A percentile compares a stretch with the other conserved stretches of the same genome.
Conservation (phyloP, 2,888 invertebrate genomes). For the Chelonus formosanus region DNA sequence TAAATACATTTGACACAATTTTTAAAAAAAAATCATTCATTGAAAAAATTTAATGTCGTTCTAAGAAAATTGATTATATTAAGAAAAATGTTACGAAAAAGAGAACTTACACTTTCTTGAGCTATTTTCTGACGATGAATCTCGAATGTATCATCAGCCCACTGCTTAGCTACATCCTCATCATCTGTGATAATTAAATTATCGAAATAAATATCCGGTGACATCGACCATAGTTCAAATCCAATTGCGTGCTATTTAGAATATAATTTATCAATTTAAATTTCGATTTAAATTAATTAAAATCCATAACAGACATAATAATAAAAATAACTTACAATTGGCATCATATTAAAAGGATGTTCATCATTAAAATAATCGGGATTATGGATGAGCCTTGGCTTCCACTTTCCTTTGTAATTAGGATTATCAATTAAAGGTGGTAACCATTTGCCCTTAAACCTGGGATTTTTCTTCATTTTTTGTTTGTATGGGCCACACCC, state of each 20-base stretch:
- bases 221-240: slow-evolving; percentile 99
- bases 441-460: slow-evolving; percentile 93
- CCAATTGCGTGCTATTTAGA: slow-evolving; percentile 83
- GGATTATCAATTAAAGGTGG: slow-evolving; percentile 91
- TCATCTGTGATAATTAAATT: slow-evolving; percentile 93
- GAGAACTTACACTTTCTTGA: slow-evolving; percentile 77
- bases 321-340: slow-evolving; percentile 78
- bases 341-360: slow-evolving; percentile 87
- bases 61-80: background rate
- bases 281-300: no score
- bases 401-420: slow-evolving; percentile 96
- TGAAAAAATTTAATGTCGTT: no score
- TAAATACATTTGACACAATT: slow-evolving; percentile 4
- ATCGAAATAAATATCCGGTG: slow-evolving; percentile 92
- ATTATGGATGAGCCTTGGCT: slow-evolving; percentile 85
- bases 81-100: background rate
- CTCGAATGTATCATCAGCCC: slow-evolving; percentile 85
- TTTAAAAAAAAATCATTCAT: background rate
- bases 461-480: slow-evolving; percentile 86
- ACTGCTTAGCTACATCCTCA: slow-evolving; percentile 76
- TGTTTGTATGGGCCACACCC: slow-evolving; percentile 95
- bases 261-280: no score
- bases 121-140: slow-evolving; percentile 84
- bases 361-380: slow-evolving; percentile 93
- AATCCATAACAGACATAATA: slow-evolving; percentile 3